Base-by-base conservation (phyloP, 2,888 invertebrate genomes). In the Sesia bembeciformis region DNA sequence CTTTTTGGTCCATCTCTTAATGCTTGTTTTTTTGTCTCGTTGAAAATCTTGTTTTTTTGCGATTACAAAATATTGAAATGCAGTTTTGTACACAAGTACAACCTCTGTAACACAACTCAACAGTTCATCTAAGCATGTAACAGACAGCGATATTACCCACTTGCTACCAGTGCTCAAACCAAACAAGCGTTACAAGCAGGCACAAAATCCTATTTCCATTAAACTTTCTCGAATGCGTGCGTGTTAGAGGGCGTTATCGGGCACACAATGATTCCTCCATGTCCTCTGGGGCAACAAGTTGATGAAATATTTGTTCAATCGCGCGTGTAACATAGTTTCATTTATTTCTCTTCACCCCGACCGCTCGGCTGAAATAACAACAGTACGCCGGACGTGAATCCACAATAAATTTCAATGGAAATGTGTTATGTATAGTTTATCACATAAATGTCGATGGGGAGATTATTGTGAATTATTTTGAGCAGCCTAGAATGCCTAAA, bases 231-330 rank as follows among this genome's bases (percentile, higher is more conserved):
- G 60, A 54, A 40, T 52, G 52, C 38, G 5, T 38, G 50, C 51
- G 38, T 49, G 40, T 51, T 49, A 52, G 64, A 69, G 67, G 65
- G 70, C 69, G 66, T 70, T 72, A 76, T 76, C 70, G 67, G 63
- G 64, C 70, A 64, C 65, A 74, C 72, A 78, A 81, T 78, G 75
- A 77, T 79, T 80, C 76, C 74, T 72, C 68, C 68, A 64, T 70
- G 71, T 81, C 79, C 77, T 80, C 66, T 65, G 77, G 74, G 82
- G 82, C 81, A 83, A 86, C 84, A 82, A 85, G 81, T 85, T 84
- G 84, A 86, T 86, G 83, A 85, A 86, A 84, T 84, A 86, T 87
- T 85, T 86, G 84, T 69, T 82, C 83, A 85, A 81, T 85, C 79
- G 81, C 75, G 79, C 80, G 88, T 86, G 76, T 80, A 84, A 81